Percentiles rank a stretch among this genome's conserved stretches.
phyloP scores from a whole-genome alignment of 2,797 vertebrate species.

The Pelobates cultripes region DNA sequence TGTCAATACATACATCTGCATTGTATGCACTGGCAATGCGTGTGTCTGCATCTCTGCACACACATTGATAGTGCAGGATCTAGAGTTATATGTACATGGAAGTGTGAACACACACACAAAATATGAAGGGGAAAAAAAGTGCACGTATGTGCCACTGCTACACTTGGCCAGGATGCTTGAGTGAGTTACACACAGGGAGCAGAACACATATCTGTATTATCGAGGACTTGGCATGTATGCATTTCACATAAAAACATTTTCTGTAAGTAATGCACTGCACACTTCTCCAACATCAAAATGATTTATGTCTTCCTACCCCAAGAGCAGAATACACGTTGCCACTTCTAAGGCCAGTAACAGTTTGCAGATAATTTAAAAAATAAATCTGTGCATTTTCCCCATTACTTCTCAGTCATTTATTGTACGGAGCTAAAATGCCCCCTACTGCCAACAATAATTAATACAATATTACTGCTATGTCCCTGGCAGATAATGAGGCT shows the following conservation, averaged over 20 bases:
- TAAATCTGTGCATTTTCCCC: background rate
- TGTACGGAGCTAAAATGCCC: slow-evolving; percentile 35
- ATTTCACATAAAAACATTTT: background rate
- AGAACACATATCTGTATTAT: too few relatives aligned
- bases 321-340: background rate
- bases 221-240: background rate
- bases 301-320: background rate
- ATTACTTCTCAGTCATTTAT: slow-evolving; percentile 22
- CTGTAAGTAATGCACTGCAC: background rate
- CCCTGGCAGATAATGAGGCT: slow-evolving; percentile 36
- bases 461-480: slow-evolving; percentile 28
- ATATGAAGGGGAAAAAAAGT: too few relatives aligned
- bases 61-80: too few relatives aligned
- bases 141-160: too few relatives aligned
- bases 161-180: too few relatives aligned
- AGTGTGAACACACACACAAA: too few relatives aligned
- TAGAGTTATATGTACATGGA: too few relatives aligned
- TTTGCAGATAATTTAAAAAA: background rate
- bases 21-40: too few relatives aligned
- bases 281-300: background rate
- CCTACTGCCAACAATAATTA: slow-evolving; percentile 46
- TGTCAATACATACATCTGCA: too few relatives aligned
- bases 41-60: too few relatives aligned
- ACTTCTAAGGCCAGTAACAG: background rate
- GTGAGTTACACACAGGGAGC: too few relatives aligned